Conservation (phyloP, 2,888 invertebrate genomes). For the Octodonta nipae region DNA sequence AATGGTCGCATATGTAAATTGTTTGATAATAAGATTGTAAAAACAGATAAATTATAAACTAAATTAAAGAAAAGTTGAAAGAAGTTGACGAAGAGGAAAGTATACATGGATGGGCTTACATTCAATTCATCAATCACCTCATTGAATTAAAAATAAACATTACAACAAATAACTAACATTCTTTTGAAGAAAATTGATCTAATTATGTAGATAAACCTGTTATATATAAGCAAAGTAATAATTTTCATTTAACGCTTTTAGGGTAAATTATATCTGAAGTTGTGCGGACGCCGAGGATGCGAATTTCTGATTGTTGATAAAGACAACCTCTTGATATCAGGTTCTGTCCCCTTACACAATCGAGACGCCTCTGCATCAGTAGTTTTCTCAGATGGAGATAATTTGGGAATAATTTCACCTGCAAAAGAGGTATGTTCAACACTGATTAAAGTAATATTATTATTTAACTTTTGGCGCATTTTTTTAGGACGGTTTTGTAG, state of each 20-base stretch:
- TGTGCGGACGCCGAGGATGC: constrained; percentile 38
- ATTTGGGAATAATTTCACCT: constrained; percentile 63
- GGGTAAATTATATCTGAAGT: constrained; percentile 71
- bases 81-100: no score
- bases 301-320: constrained; percentile 44
- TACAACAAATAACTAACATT: no score
- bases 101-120: no score
- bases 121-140: no score
- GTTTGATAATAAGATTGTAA: no score
- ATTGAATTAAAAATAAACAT: no score
- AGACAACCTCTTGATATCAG: constrained; percentile 39
- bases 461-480: neutral
- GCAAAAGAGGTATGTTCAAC: constrained; percentile 54
- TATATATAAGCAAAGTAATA: constrained; percentile 10
- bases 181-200: no score
- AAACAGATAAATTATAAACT: no score
- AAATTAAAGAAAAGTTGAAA: no score
- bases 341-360: constrained; percentile 34
- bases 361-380: constrained; percentile 40
- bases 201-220: no score
- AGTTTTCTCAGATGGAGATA: constrained; percentile 66
- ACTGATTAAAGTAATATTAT: neutral
- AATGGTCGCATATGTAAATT: no score
- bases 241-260: constrained; percentile 38
- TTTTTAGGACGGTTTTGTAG: constrained; percentile 63